phyloP scores from a whole-genome alignment of 2,797 vertebrate genomes.

The Cuculus canorus region DNA sequence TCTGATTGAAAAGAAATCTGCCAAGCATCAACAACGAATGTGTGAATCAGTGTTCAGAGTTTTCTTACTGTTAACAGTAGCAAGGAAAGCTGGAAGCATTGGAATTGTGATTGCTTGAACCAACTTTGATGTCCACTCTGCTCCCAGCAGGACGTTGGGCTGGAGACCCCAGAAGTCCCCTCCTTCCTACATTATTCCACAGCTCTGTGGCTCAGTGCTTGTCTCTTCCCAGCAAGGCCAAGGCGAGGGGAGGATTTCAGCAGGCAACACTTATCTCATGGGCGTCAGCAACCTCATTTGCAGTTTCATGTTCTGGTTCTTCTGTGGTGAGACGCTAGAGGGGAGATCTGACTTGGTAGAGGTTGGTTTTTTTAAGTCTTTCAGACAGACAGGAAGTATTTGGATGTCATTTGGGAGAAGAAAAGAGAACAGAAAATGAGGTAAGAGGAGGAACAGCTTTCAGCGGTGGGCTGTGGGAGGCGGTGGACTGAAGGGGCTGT shows the following conservation, averaged over 20 bases:
- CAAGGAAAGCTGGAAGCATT: neutral
- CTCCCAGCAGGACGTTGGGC: accelerated
- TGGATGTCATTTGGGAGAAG: neutral
- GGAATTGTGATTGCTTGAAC: neutral
- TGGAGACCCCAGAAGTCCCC: neutral
- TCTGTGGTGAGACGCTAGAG: neutral
- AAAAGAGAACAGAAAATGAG: no score
- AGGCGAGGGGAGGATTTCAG: accelerated
- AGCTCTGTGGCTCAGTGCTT: accelerated
- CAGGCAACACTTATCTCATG: neutral
- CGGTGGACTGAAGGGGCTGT: neutral
- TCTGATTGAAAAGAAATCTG: neutral
- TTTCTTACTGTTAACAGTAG: neutral
- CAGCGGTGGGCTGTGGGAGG: neutral
- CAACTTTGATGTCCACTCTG: accelerated
- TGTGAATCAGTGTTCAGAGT: neutral
- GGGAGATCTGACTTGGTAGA: neutral
- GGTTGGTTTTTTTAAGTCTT: neutral
- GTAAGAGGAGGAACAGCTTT: neutral
- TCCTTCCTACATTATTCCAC: accelerated
- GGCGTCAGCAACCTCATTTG: neutral
- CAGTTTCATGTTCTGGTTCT: neutral
- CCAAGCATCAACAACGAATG: neutral
- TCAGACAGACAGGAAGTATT: neutral
- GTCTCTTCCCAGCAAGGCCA: neutral